These are phyloP conservation scores for Nomada flava DNA, from an alignment of 2,888 invertebrate species.

Conservation along the genomic window DNA sequence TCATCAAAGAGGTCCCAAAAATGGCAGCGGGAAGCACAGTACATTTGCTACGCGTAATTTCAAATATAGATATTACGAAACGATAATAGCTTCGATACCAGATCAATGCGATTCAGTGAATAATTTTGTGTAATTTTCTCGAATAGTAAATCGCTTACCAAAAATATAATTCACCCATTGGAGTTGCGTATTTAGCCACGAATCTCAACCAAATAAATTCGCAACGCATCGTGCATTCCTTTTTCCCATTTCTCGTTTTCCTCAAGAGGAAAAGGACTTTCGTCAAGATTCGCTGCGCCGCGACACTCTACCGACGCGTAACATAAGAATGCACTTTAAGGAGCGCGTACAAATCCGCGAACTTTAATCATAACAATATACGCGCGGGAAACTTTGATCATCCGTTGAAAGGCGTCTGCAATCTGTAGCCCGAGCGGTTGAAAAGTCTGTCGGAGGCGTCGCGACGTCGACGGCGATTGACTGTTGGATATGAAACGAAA, in stretches of 20 bases:
- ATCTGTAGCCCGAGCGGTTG: conserved; percentile 37
- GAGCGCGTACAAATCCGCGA: conserved; percentile 49
- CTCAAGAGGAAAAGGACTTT: not conserved
- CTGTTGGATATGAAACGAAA: not conserved
- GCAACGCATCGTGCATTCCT: too few species aligned
- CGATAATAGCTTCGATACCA: not conserved
- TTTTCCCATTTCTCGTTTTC: not conserved
- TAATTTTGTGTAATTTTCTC: too few species aligned
- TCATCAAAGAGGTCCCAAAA: not conserved
- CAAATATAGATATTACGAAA: not conserved
- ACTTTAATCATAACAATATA: conserved; percentile 63
- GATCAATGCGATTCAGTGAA: not conserved
- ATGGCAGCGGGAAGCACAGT: not conserved
- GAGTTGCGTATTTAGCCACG: too few species aligned
- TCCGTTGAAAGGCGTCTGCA: conserved; percentile 56
- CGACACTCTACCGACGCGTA: conserved; percentile 28
- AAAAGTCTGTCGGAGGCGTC: conserved; percentile 36
- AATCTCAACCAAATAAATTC: not conserved
- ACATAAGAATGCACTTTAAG: conserved; percentile 62
- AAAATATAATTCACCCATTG: too few species aligned
- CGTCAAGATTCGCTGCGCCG: not conserved
- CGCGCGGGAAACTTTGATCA: conserved; percentile 56
- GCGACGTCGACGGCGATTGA: conserved; percentile 26
- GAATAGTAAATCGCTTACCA: too few species aligned
- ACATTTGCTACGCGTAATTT: not conserved